These are phyloP conservation scores for Labeo rohita DNA, from an alignment of 2,113 vertebrate genomes.

Conservation along the genomic window DNA sequence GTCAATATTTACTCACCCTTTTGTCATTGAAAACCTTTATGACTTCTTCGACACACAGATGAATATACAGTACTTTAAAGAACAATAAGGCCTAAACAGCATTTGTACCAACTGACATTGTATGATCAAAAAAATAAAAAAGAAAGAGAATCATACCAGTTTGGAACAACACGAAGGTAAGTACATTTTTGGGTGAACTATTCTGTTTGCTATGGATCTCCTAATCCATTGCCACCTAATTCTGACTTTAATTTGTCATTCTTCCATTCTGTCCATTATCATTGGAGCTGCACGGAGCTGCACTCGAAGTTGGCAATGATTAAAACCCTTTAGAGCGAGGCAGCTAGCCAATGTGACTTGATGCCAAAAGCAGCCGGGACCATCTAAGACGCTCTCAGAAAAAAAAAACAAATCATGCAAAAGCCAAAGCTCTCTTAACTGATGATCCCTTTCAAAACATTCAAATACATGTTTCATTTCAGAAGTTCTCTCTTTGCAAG, in stretches of 20 bases:
- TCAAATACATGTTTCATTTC: constrained; percentile 18
- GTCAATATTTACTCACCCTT: background rate
- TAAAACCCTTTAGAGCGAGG: constrained; percentile 20
- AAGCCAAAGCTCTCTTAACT: constrained; percentile 6
- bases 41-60: background rate
- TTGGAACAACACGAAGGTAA: background rate
- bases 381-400: constrained; percentile 54
- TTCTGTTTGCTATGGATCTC: background rate
- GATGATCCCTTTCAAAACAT: background rate
- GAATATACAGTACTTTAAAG: background rate
- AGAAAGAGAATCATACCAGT: background rate
- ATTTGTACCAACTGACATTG: background rate
- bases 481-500: background rate
- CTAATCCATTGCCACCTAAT: background rate
- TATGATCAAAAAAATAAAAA: background rate
- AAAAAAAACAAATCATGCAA: constrained; percentile 40
- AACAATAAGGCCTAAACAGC: background rate
- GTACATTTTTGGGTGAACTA: background rate
- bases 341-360: constrained; percentile 15
- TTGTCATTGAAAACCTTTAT: background rate
- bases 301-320: constrained; percentile 36
- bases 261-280: constrained; percentile 53
- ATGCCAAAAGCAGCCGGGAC: constrained; percentile 24
- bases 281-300: constrained; percentile 28
- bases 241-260: constrained; percentile 21